Evolutionary conservation across 2,888 invertebrate species (phyloP).

Genomic region (Melieria picta): DNA sequence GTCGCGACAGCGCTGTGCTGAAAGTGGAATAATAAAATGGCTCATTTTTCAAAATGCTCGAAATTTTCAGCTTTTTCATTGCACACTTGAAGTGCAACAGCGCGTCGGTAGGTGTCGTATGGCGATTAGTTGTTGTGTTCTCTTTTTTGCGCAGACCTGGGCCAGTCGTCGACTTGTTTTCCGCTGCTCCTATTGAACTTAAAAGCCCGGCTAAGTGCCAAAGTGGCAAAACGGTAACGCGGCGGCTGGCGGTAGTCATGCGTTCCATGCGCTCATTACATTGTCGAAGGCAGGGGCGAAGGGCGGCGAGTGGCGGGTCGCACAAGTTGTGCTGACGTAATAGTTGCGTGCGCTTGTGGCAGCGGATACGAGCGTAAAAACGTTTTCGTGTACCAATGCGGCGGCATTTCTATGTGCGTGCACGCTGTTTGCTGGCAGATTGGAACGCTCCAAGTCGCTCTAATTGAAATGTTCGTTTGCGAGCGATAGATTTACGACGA

Average conservation of each 20-base stretch:
- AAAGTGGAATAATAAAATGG: constrained; percentile 25
- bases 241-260: no score
- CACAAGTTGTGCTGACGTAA: constrained; percentile 31
- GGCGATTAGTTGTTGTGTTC: no score
- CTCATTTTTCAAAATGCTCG: constrained; percentile 26
- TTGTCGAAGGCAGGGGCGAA: no score
- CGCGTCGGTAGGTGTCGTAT: no score
- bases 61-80: constrained; percentile 27
- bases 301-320: background rate
- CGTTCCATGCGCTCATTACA: no score
- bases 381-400: constrained; percentile 1
- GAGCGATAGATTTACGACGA: constrained; percentile 7
- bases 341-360: constrained; percentile 14
- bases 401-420: constrained; percentile 8
- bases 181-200: constrained; percentile 26
- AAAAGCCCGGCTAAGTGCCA: background rate
- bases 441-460: constrained; percentile 16
- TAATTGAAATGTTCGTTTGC: constrained; percentile 30
- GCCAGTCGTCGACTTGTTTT: constrained; percentile 11
- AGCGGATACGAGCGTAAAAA: background rate
- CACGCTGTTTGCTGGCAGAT: background rate
- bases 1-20: background rate
- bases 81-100: constrained; percentile 30
- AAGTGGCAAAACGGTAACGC: no score
- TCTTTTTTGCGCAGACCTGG: no score